Percentiles rank a stretch among this genome's conserved stretches.
Evolutionary conservation across 1,140 invertebrate species (phyloP).

Genomic region (Harpegnathos saltator): DNA sequence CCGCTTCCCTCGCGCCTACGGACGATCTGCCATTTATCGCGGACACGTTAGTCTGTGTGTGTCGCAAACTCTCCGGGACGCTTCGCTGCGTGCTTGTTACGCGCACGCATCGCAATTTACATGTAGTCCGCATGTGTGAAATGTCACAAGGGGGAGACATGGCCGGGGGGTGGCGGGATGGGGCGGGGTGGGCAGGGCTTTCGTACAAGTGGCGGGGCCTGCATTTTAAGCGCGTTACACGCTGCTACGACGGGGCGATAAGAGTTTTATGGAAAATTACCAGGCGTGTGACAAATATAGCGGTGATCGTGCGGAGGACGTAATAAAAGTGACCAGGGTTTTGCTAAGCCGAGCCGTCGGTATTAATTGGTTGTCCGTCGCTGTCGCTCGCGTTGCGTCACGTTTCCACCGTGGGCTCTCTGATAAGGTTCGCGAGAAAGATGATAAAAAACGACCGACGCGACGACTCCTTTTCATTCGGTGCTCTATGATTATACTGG

Average conservation of each 20-base stretch:
- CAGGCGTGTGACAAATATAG: conserved; percentile 45
- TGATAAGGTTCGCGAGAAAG: background rate
- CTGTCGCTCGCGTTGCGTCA: background rate
- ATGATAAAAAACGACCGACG: background rate
- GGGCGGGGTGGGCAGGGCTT: background rate
- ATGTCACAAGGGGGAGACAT: conserved; percentile 13
- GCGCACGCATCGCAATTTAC: background rate
- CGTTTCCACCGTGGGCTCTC: background rate
- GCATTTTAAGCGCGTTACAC: conserved; percentile 52
- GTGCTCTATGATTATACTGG: too few relatives aligned
- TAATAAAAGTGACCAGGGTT: conserved; percentile 49
- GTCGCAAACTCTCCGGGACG: background rate
- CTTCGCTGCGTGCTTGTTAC: too few relatives aligned
- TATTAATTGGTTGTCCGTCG: background rate
- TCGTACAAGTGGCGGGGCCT: conserved; percentile 25
- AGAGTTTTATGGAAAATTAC: conserved; percentile 62
- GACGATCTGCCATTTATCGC: background rate
- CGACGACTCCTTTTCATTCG: too few relatives aligned
- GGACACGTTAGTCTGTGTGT: background rate
- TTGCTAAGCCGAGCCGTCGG: background rate
- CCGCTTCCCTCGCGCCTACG: background rate
- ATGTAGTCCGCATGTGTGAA: conserved; percentile 21
- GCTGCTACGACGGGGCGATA: conserved; percentile 17
- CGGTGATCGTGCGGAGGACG: conserved; percentile 31
- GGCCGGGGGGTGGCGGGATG: background rate